Evolutionary conservation across 53 echinoderm and acorn worm genomes (phyloP).

Genomic region (Holothuria scabra): DNA sequence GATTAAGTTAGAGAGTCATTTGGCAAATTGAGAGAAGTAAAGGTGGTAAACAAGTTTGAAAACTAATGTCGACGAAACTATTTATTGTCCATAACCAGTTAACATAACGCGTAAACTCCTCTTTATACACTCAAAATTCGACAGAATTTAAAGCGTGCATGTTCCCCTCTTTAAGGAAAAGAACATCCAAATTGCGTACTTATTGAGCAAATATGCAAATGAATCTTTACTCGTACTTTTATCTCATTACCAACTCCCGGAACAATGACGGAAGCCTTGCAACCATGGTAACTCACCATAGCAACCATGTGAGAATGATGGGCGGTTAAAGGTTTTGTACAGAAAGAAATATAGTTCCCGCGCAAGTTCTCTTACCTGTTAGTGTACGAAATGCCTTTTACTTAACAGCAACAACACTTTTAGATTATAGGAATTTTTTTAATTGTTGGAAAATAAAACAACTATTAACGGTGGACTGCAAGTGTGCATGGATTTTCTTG

Average conservation of each 20-base stretch:
- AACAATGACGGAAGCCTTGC: conserved; percentile 33
- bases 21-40: too few relatives aligned
- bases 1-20: too few relatives aligned
- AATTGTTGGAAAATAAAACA: background rate
- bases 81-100: too few relatives aligned
- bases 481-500: too few relatives aligned
- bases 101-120: too few relatives aligned
- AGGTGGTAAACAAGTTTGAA: too few relatives aligned
- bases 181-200: conserved; percentile 7
- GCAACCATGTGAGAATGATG: conserved; percentile 35
- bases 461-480: too few relatives aligned
- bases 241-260: conserved; percentile 35
- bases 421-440: conserved; percentile 3
- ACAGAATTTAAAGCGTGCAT: too few relatives aligned
- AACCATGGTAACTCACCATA: conserved; percentile 40
- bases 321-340: conserved; percentile 43
- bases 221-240: conserved; percentile 34
- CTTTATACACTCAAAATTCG: too few relatives aligned
- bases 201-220: conserved; percentile 43
- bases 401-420: conserved; percentile 26
- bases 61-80: too few relatives aligned
- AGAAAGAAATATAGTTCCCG: conserved; percentile 38
- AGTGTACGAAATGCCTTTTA: conserved; percentile 41
- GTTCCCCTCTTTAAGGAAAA: background rate
- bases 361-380: conserved; percentile 13